Conservation (phyloP, 2,113 vertebrate species). For the western clawed frog (Xenopus tropicalis) region DNA sequence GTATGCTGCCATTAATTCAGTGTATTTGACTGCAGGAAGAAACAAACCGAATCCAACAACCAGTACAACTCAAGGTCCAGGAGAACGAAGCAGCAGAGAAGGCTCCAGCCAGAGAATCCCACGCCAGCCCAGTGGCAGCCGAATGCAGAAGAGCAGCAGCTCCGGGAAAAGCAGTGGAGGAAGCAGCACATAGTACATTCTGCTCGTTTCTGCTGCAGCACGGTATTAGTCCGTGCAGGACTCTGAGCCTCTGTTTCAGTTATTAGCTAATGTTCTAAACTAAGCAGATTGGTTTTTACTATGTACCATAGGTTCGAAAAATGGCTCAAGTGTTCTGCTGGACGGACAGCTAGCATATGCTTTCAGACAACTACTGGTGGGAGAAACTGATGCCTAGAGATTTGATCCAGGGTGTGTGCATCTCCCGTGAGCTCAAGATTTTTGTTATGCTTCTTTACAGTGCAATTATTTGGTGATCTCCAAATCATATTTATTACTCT, state of each 20-base stretch:
- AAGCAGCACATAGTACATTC: constrained; percentile 55
- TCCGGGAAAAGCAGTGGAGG: constrained; percentile 73
- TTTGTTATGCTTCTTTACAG: too few relatives aligned
- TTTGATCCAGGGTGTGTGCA: too few relatives aligned
- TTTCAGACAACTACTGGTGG: too few relatives aligned
- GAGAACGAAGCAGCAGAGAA: constrained; percentile 67
- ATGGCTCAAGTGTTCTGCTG: neutral
- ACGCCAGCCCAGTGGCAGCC: constrained; percentile 76
- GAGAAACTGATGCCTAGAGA: too few relatives aligned
- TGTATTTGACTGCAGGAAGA: constrained; percentile 62
- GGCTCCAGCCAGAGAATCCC: constrained; percentile 76
- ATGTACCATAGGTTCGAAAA: neutral
- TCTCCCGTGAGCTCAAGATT: too few relatives aligned
- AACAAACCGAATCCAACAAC: constrained; percentile 60
- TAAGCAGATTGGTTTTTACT: neutral
- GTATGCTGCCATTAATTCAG: rapidly evolving
- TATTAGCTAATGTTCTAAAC: neutral
- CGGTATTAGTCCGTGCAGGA: neutral
- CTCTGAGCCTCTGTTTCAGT: neutral
- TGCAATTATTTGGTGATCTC: too few relatives aligned
- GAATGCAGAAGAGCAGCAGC: constrained; percentile 69
- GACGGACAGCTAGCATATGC: too few relatives aligned
- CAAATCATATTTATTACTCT: too few relatives aligned
- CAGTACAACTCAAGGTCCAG: constrained; percentile 51
- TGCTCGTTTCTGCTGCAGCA: neutral